Conservation (phyloP, 2,113 vertebrate species). For the Colius striatus region DNA sequence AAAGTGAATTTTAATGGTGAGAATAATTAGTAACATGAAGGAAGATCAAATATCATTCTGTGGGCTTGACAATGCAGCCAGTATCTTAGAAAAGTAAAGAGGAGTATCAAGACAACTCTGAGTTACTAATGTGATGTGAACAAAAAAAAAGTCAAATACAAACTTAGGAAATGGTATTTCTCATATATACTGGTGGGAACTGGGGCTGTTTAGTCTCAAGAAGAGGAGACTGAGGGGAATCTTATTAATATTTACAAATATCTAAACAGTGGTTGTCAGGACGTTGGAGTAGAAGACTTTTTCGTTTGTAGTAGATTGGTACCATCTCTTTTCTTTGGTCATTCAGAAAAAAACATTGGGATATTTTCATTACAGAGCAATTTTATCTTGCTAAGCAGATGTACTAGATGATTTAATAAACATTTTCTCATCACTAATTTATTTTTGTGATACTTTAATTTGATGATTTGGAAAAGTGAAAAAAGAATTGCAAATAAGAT, state of each 20-base stretch:
- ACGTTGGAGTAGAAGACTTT: not conserved
- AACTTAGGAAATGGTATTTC: not conserved
- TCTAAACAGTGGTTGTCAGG: too few relatives aligned
- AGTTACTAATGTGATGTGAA: not conserved
- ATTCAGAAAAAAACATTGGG: not conserved
- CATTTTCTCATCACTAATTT: not conserved
- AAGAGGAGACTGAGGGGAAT: too few relatives aligned
- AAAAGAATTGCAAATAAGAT: constrained; percentile 20
- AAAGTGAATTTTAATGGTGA: not conserved
- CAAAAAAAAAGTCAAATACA: not conserved
- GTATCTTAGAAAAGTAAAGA: not conserved
- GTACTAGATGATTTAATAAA: not conserved
- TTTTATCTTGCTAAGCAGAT: not conserved
- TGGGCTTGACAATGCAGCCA: not conserved
- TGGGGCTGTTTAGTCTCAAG: too few relatives aligned
- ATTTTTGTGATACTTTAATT: not conserved
- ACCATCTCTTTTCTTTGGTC: not conserved
- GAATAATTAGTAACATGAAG: not conserved
- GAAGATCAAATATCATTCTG: not conserved
- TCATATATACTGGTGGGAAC: not conserved
- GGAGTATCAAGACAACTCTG: not conserved
- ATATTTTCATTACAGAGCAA: not conserved
- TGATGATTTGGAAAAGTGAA: constrained; percentile 40
- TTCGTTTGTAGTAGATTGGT: not conserved
- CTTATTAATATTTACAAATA: too few relatives aligned